Evolutionary conservation across 1,140 invertebrate species (phyloP), one percentile per base, ranked within the genome.

Genomic region (Aphelenchoides besseyi): DNA sequence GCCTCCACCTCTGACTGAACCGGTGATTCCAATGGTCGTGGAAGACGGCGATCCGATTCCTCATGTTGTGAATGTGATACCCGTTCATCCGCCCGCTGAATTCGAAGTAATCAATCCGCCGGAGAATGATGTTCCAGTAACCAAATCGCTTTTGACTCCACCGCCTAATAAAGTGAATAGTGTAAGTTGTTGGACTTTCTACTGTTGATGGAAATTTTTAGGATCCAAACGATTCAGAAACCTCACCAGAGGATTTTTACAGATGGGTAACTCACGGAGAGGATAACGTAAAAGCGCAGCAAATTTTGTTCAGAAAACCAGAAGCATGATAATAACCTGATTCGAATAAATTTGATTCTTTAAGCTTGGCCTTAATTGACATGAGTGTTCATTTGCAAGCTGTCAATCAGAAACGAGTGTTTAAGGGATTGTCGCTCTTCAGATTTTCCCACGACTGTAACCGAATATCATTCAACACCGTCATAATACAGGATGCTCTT

Each of bases 81-180:
- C 63, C n/a, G 63, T 36, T n/a, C 26, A n/a, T 28, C 59, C 26
- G 59, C 59, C 59, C n/a, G 29, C 63, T 33, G 32, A 59, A 59
- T 59, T 59, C 18, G 55, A 59, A 59, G 55, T 59, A 23, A 59
- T 59, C 5, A 59, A 59, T 33, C 55, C 55, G 55, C 55, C 55
- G 18, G 55, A 59, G 5, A 59, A 59, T 23, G 5, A 8, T 28
- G 32, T 59, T 5, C 32, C 32, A 33, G 55, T 59, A 59, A 59
- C 16, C 5, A 33, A 8, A 23, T 23, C 5, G 18, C 5, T 8
- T n/a, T n/a, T n/a, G n/a, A n/a, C n/a, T n/a, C n/a, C n/a, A n/a
- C n/a, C n/a, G n/a, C n/a, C n/a, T n/a, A n/a, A n/a, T n/a, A n/a
- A n/a, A 8, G 55, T 59, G 18, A 59, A 59, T 32, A 66, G 16